These are phyloP conservation scores for Myotis vivesi DNA, from an alignment of 2,797 vertebrate species.

Conservation along the genomic window DNA sequence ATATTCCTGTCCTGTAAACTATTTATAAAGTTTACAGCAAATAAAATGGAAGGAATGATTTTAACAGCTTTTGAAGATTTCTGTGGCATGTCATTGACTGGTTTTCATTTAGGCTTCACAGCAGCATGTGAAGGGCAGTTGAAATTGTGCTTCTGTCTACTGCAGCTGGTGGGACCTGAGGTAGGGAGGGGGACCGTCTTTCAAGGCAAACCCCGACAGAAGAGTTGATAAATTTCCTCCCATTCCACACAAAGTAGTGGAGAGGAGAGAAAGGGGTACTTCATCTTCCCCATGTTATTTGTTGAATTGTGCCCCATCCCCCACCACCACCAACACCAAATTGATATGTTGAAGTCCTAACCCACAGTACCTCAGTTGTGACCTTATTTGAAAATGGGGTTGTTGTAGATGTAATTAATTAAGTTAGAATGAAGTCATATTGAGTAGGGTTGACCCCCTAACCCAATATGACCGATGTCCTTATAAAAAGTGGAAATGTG, in stretches of 20 bases:
- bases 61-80: slow-evolving; percentile 14
- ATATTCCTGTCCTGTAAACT: neutral
- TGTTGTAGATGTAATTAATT: neutral
- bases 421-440: neutral
- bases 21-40: slow-evolving; percentile 14
- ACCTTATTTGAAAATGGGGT: neutral
- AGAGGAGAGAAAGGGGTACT: neutral
- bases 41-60: neutral
- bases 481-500: neutral
- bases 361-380: neutral
- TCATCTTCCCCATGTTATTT: neutral
- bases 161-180: neutral
- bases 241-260: neutral
- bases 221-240: neutral
- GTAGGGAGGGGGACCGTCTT: neutral
- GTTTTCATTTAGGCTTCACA: neutral
- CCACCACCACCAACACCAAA: neutral
- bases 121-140: neutral
- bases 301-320: neutral
- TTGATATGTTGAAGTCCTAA: neutral
- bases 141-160: neutral
- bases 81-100: neutral
- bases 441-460: neutral
- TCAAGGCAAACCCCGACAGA: neutral
- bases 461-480: neutral